Evolutionary conservation across 2,888 invertebrate species (phyloP).

Genomic region (Myopa tessellatipennis): DNA sequence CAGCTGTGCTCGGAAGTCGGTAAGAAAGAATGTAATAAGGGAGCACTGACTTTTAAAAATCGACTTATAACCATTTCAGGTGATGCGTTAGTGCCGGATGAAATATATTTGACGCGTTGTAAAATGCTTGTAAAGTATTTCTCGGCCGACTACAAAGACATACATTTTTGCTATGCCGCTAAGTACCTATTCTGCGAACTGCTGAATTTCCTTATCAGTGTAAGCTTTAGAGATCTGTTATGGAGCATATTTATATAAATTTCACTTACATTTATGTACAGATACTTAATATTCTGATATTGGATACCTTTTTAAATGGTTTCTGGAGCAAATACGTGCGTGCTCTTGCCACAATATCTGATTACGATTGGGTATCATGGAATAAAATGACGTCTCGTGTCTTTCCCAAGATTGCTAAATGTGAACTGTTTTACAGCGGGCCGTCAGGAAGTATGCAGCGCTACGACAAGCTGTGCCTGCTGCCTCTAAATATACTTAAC

Average conservation of each 20-base stretch:
- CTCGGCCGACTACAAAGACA: constrained; percentile 56
- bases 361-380: constrained; percentile 61
- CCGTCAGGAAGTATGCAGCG: constrained; percentile 83
- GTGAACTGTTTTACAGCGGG: constrained; percentile 87
- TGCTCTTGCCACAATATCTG: constrained; percentile 58
- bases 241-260: too few species aligned
- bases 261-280: constrained; percentile 38
- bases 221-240: constrained; percentile 65
- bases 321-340: constrained; percentile 63
- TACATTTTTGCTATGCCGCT: constrained; percentile 71
- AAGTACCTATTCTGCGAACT: constrained; percentile 79
- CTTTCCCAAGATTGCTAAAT: constrained; percentile 82
- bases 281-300: constrained; percentile 60
- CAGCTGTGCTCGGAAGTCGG: constrained; percentile 62
- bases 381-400: constrained; percentile 61
- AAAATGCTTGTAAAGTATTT: constrained; percentile 59
- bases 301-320: constrained; percentile 63
- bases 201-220: constrained; percentile 79
- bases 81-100: constrained; percentile 53
- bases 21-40: constrained; percentile 37
- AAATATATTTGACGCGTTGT: constrained; percentile 51
- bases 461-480: constrained; percentile 81
- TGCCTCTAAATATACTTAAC: constrained; percentile 82
- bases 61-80: constrained; percentile 42
- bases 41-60: too few species aligned